These are phyloP conservation scores for Philopedon plagiatum DNA, from an alignment of 2,888 invertebrate genomes.

Conservation along the genomic window DNA sequence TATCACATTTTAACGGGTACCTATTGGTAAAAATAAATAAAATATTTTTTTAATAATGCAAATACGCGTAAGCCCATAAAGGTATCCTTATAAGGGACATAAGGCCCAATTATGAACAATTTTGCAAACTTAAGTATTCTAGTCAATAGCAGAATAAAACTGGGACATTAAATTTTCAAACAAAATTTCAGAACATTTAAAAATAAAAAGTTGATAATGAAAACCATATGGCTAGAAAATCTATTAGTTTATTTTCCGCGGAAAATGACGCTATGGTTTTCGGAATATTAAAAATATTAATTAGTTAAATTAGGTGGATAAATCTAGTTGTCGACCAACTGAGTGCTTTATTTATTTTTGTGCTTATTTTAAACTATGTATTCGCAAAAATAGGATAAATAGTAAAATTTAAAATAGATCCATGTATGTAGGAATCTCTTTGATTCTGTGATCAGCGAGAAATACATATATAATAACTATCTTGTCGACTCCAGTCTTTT, in stretches of 20 bases:
- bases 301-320: background rate
- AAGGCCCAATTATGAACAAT: background rate
- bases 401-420: background rate
- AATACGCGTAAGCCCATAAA: conserved; percentile 1
- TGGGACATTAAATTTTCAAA: background rate
- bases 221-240: background rate
- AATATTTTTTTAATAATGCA: too few species aligned
- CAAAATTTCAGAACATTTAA: too few species aligned
- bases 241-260: background rate
- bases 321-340: background rate
- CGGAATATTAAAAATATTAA: background rate
- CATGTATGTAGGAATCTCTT: too few species aligned
- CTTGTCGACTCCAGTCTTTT: too few species aligned
- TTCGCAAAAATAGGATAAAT: background rate
- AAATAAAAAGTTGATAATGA: background rate
- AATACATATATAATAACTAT: too few species aligned
- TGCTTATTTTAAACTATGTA: background rate
- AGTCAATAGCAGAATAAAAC: background rate
- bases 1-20: too few species aligned
- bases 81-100: background rate
- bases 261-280: background rate
- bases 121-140: background rate
- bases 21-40: too few species aligned
- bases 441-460: too few species aligned
- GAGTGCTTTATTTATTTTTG: conserved; percentile 1